phyloP scores from a whole-genome alignment of 2,113 vertebrate species.

The Odocoileus hemionus region DNA sequence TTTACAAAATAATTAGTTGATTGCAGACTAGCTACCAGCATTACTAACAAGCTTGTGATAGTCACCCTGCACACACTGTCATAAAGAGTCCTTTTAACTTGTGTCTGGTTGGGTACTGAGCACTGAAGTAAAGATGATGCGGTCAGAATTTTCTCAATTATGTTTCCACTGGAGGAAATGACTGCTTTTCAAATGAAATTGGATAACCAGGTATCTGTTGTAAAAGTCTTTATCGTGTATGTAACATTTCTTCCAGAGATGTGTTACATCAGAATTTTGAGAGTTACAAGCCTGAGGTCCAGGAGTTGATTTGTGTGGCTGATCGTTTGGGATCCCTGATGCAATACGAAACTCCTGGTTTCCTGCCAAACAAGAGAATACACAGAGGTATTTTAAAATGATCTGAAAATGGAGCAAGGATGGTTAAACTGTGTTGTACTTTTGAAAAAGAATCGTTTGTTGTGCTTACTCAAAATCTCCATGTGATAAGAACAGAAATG shows the following conservation, averaged over 20 bases:
- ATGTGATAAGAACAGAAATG: background rate
- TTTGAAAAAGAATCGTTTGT: background rate
- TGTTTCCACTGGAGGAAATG: background rate
- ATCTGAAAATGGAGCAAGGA: background rate
- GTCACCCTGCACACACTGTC: background rate
- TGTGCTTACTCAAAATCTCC: background rate
- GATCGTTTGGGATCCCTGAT: conserved; percentile 95
- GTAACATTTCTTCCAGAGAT: conserved; percentile 84
- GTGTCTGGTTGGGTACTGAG: background rate
- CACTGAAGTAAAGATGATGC: background rate
- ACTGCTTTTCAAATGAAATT: background rate
- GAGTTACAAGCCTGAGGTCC: conserved; percentile 91
- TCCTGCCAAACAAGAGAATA: conserved; percentile 94
- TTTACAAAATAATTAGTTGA: background rate
- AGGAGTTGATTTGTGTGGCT: conserved; percentile 94
- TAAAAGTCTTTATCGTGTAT: background rate
- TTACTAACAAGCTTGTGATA: background rate
- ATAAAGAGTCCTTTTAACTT: background rate
- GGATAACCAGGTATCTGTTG: too few relatives aligned
- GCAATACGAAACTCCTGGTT: conserved; percentile 97
- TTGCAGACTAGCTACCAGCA: background rate
- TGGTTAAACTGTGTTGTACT: too few relatives aligned
- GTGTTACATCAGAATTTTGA: conserved; percentile 95
- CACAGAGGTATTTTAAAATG: conserved; percentile 89
- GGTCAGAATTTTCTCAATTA: background rate